Conservation (phyloP, 1,140 invertebrate species). For the Drosophila persimilis region DNA sequence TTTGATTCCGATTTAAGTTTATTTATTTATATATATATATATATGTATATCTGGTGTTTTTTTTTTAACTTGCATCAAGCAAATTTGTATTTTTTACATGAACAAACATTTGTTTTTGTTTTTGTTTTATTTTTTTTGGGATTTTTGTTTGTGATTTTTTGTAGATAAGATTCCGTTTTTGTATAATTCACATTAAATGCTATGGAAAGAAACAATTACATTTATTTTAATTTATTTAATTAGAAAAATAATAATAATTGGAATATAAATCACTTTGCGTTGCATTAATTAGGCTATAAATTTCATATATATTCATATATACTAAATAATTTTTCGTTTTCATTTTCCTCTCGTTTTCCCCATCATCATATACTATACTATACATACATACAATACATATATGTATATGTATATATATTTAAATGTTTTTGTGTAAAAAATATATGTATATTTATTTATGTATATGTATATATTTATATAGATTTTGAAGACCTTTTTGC, state of each 20-base stretch:
- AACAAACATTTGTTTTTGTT: conserved; percentile 58
- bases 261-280: conserved; percentile 80
- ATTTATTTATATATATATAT: conserved; percentile 41
- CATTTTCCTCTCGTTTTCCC: conserved; percentile 18
- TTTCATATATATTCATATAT: conserved; percentile 60
- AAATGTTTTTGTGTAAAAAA: too few species aligned
- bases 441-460: too few species aligned
- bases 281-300: conserved; percentile 61
- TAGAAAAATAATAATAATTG: conserved; percentile 81
- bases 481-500: too few species aligned
- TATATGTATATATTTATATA: too few species aligned
- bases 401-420: too few species aligned
- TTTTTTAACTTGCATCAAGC: conserved; percentile 52
- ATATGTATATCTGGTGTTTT: conserved; percentile 14
- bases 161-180: conserved; percentile 55
- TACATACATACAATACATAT: too few species aligned
- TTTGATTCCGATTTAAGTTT: conserved; percentile 52
- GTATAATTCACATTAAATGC: conserved; percentile 64
- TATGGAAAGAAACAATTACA: conserved; percentile 64
- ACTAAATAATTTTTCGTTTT: conserved; percentile 40
- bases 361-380: too few species aligned
- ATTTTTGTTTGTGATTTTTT: conserved; percentile 37
- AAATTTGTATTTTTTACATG: conserved; percentile 57
- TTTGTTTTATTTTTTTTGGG: conserved; percentile 36
- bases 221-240: conserved; percentile 73